Base-by-base conservation (phyloP, 1,140 invertebrate genomes). In the Antheraea pernyi region DNA sequence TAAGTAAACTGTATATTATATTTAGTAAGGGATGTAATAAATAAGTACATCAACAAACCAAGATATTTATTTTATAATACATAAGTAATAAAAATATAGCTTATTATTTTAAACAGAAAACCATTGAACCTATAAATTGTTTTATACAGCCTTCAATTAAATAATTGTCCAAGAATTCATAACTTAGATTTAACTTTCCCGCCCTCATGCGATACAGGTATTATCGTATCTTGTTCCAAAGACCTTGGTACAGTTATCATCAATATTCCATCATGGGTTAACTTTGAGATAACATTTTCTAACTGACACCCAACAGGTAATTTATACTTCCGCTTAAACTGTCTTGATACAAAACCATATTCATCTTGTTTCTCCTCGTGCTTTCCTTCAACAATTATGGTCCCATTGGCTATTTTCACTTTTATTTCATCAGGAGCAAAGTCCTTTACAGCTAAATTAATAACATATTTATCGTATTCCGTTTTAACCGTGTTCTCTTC, bases 341-440 rank as follows among this genome's bases (percentile, higher is more conserved):
- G 95, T 37, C 96, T 93, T 0, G 95, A 94, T 37, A 96, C 93
- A 73, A 91, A 96, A 5, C 96, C 96, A 76, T 96, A 94, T 67
- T 96, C 95, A 78, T 97, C 96, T 76, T 95, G 94, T 81, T 95
- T 96, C 79, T 97, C 96, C 83, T 97, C 96, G 81, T 98, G 97
- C 90, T 96, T 96, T 0, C 95, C 97, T 84, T 97, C 95, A 7
- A 98, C 95, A n/a, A 97, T 92, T 64, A 98, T 94, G 67, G 92
- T 94, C 72, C 95, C 95, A 74, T 96, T 96, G 8, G 95, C 93
- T 0, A 96, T 96, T 86, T 97, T 98, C 0, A 99, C 97, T 16
- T 94, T 95, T 37, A 98, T 96, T 90, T 99, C 97, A 72, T 97
- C 95, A 0, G 97, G 97, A 39, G 94, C 93, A 88, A 97, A 99